Evolutionary conservation across 1,140 invertebrate species (phyloP), one percentile per base, ranked within the genome.

Genomic region (Drosophila serrata): DNA sequence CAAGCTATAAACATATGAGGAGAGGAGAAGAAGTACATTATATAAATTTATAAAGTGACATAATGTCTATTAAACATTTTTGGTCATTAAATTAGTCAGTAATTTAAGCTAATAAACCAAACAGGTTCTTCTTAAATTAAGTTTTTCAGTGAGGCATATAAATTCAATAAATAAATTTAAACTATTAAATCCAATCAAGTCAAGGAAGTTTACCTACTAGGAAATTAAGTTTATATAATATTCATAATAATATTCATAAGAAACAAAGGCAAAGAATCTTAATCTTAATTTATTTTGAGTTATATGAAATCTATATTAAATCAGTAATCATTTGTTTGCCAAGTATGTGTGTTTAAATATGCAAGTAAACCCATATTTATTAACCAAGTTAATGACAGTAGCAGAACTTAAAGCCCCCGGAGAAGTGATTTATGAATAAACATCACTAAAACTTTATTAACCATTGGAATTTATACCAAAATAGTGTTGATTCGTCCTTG

Each of bases 401-500:
- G 0, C 5, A 55, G 15, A 35, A 51, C 29, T 9, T 13, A 2
- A 12, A 35, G 51, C 33, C 51, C 19, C 22, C 29, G 29, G 40
- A 22, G 22, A 46, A 31, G 9, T 49, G 7, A 61, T 61, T 33
- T 39, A 53, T 61, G 33, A 15, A 51, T 51, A 19, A 6, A 11
- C 22, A 24, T n/a, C 15, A 39, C 19, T 33, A 51, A 68, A 3
- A 35, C 46, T 35, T 40, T 65, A 48, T 58, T 72, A 70, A 55
- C 63, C 62, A 13, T 3, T 15, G 17, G 57, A 60, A 67, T 29
- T 39, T 12, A 62, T 17, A 37, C 33, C 45, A 19, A 31, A 48
- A 48, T 39, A 27, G 35, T 24, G 17, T 7, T 19, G 19, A 19
- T 58, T 42, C 56, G 69, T 81, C 79, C 79, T 82, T 84, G 81